These are phyloP conservation scores for Eptesicus fuscus DNA, from an alignment of 2,113 vertebrate genomes.

Conservation along the genomic window DNA sequence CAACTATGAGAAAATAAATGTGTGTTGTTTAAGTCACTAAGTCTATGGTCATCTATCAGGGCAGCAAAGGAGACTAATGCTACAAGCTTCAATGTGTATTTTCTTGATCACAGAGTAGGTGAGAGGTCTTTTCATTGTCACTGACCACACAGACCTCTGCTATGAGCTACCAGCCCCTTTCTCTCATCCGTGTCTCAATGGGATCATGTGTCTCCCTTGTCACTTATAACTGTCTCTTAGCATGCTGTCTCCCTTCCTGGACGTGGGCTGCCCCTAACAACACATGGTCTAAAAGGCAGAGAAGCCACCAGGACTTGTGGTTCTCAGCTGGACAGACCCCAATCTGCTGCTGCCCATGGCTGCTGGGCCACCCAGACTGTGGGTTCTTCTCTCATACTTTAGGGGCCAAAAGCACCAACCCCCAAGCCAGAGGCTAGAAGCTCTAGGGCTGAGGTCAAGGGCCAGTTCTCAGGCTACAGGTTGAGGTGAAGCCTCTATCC, in stretches of 20 bases:
- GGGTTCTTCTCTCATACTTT: not conserved
- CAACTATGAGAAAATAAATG: not conserved
- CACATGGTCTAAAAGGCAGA: not conserved
- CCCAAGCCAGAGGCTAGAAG: not conserved
- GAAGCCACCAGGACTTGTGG: not conserved
- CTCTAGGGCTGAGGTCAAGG: not conserved
- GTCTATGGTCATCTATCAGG: accelerated
- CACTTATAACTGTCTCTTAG: not conserved
- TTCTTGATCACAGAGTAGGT: no score
- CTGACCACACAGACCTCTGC: not conserved
- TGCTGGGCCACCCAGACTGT: accelerated
- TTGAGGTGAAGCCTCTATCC: not conserved
- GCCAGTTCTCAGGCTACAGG: not conserved
- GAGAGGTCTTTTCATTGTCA: not conserved
- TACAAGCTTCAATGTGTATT: accelerated
- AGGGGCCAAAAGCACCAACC: not conserved
- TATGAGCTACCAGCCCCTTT: not conserved
- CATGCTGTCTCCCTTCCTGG: not conserved
- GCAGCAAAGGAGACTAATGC: not conserved
- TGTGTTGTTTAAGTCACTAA: not conserved
- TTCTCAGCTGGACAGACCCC: not conserved
- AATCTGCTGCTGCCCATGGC: not conserved
- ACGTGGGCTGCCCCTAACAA: no score
- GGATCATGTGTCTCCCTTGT: not conserved
- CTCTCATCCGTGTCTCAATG: no score